phyloP scores from a whole-genome alignment of 1,140 invertebrate species.

The Homarus americanus region DNA sequence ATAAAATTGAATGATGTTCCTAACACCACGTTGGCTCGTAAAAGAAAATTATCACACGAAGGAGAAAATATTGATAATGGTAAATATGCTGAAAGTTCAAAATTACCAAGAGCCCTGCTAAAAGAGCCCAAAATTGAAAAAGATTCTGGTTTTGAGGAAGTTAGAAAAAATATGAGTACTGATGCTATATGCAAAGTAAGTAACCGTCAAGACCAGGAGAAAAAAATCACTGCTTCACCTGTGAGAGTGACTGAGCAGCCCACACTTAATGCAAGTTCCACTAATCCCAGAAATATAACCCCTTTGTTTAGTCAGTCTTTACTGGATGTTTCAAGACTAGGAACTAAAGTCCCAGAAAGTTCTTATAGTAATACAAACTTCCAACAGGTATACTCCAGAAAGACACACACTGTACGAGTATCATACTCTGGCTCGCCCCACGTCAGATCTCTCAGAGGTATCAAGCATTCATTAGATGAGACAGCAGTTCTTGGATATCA shows the following conservation, averaged over 20 bases:
- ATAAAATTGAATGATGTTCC: background rate
- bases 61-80: background rate
- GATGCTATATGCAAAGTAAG: background rate
- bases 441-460: background rate
- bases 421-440: background rate
- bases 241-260: background rate
- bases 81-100: background rate
- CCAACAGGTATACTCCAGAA: background rate
- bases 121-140: background rate
- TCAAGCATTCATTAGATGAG: constrained; percentile 2
- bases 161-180: background rate
- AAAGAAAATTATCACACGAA: background rate
- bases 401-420: background rate
- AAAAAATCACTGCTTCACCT: background rate
- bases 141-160: background rate
- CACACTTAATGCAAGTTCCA: background rate
- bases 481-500: constrained; percentile 49
- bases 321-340: background rate
- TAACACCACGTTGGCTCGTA: background rate
- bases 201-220: background rate
- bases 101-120: background rate
- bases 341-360: background rate
- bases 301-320: background rate
- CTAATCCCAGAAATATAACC: too few species aligned
- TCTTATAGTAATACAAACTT: background rate